Base-by-base conservation (phyloP, 2,888 invertebrate genomes). In the Theretra japonica region DNA sequence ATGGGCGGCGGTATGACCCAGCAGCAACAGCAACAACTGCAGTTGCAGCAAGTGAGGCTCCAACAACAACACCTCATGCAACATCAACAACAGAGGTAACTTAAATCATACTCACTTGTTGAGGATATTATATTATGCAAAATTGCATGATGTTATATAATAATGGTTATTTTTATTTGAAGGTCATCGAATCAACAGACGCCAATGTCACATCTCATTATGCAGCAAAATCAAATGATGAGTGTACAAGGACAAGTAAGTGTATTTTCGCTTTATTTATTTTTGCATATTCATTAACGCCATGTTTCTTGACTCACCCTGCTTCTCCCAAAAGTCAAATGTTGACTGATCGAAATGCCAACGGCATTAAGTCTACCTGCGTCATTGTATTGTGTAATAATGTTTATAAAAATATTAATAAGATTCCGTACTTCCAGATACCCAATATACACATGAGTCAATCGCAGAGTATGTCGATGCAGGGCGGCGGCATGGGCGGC, bases 391-490 rank as follows among this genome's bases (percentile, higher is more conserved):
- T n/a, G 19, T n/a, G 19, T 53, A 19, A 0, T 53, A n/a, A 11
- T n/a, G 53, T 53, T 53, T 17, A 53, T 6, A 41, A 2, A 4
- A 11, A 6, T 65, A 48, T 23, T 6, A 23, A 48, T 6, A 48
- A 48, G 4, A 23, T 53, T 41, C 59, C n/a, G 70, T 76, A 57
- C 77, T 86, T 93, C 80, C 94, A 96, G 94, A 95, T 96, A 94
- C 93, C 95, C 76, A 96, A 95, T 80, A 95, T 97, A 83, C 96
- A 96, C 85, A 96, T 97, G 96, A 95, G 95, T 80, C 96, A 96
- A 87, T 95, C 95, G 6, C 96, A 96, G 82, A 95, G 96, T 79
- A 94, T 96, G 88, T 95, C 96, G 25, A 94, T 96, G 87, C 95
- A 86, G 80, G 83, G 86, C 86, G 84, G 86, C 71, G 87, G 89